phyloP scores from a whole-genome alignment of 53 echinoderm and acorn worm genomes.

The Luidia sarsii region DNA sequence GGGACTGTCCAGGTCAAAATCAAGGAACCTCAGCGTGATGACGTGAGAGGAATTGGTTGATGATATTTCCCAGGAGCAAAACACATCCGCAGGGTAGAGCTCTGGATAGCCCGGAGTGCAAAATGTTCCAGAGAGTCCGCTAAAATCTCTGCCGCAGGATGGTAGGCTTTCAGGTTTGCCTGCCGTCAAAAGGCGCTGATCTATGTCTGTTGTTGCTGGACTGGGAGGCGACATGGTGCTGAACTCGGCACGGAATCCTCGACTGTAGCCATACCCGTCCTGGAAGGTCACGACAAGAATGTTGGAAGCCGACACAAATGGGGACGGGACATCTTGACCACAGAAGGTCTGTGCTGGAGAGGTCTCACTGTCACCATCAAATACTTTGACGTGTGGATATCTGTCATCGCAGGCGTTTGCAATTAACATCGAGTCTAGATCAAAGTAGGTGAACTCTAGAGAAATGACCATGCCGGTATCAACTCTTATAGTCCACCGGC shows the following conservation, averaged over 20 bases:
- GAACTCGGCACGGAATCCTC: slow-evolving; percentile 46
- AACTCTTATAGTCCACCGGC: slow-evolving; percentile 44
- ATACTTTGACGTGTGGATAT: slow-evolving; percentile 26
- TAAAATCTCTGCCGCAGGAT: slow-evolving; percentile 12
- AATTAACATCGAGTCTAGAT: slow-evolving; percentile 9
- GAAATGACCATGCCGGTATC: slow-evolving; percentile 5
- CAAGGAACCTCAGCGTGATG: slow-evolving; percentile 47
- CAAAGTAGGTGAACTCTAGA: slow-evolving; percentile 18
- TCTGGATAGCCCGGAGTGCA: slow-evolving; percentile 50
- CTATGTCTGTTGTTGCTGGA: background rate
- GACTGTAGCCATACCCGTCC: slow-evolving; percentile 23
- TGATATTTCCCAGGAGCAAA: slow-evolving; percentile 44
- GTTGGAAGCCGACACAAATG: background rate
- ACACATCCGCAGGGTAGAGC: slow-evolving; percentile 10
- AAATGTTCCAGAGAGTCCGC: slow-evolving; percentile 26
- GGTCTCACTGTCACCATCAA: background rate
- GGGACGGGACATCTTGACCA: slow-evolving; percentile 12
- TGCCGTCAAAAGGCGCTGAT: background rate
- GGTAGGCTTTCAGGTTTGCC: background rate
- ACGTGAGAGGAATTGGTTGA: slow-evolving; percentile 5
- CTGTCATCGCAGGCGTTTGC: slow-evolving; percentile 5
- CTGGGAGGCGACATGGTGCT: background rate
- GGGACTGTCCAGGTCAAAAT: slow-evolving; percentile 58
- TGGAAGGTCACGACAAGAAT: background rate
- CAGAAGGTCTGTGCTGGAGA: slow-evolving; percentile 5